Evolutionary conservation across 2,888 invertebrate species (phyloP), one percentile per base, ranked within the genome.

Genomic region (Pyrgus malvae): DNA sequence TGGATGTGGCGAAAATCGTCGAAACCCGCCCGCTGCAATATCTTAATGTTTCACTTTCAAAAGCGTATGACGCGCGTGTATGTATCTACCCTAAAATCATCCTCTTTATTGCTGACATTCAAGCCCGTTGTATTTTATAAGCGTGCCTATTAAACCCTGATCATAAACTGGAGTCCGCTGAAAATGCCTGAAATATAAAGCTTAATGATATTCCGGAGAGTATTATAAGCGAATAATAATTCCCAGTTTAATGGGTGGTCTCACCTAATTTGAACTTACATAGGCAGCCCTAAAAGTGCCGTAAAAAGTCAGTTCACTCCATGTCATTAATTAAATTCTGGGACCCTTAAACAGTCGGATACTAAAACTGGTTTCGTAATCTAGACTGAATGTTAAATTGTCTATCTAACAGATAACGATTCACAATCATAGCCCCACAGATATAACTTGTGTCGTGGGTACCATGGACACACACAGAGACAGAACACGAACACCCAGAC

Each of bases 211-310:
- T 42, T 25, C 37, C 25, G n/a, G 17, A 35, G 37, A 23, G 35
- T 16, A 23, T 31, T 27, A 14, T 37, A 21, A 21, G 41, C 21
- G 31, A 38, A 49, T 40, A 40, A 49, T 41, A 48, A 48, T 48
- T 33, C 23, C 33, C 17, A 33, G 23, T 41, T 50, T 50, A 41
- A 50, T 41, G 31, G 19, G 27, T 12, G 40, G 40, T 49, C 49
- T 41, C 29, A 41, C 41, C 41, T 50, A 50, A 50, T 50, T 50
- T 50, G 14, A 41, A 50, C 41, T 50, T 41, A 41, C 41, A 33
- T 33, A 37, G 14, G 8, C 35, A 17, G 31, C 1, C 29, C 33
- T 31, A 49, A 40, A 41, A 48, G 16, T 12, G 38, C 31, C 40
- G 14, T 49, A 49, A 49, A 49, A 49, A 46, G 29, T 8, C 23